These are phyloP conservation scores for Semotilus atromaculatus DNA, from an alignment of 2,797 vertebrate species.

Conservation along the genomic window DNA sequence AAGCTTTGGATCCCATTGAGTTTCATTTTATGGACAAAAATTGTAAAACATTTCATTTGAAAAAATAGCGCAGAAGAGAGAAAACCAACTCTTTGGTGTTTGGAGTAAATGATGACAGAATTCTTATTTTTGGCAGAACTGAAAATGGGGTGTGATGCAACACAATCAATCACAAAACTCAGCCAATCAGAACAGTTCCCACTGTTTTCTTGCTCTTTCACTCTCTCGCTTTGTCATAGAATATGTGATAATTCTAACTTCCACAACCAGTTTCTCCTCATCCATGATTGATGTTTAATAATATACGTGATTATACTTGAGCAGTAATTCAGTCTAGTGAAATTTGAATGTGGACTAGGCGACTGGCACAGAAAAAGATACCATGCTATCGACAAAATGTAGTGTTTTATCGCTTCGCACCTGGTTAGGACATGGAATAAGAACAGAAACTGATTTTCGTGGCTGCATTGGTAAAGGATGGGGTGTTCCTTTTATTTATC, in stretches of 20 bases:
- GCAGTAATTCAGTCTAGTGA: neutral
- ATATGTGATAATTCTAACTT: neutral
- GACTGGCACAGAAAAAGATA: neutral
- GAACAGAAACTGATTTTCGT: neutral
- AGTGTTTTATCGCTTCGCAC: neutral
- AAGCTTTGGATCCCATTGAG: neutral
- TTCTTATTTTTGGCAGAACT: neutral
- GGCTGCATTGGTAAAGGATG: slow-evolving; percentile 23
- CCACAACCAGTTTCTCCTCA: neutral
- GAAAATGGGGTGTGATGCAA: neutral
- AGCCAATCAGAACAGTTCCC: neutral
- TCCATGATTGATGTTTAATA: slow-evolving; percentile 6
- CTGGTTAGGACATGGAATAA: neutral
- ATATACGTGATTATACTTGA: neutral
- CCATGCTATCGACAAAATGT: neutral
- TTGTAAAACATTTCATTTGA: neutral
- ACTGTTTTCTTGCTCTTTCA: neutral
- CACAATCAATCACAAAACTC: neutral
- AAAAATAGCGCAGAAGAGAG: neutral
- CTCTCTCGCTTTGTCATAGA: neutral
- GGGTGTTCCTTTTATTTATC: neutral
- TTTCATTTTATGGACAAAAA: neutral
- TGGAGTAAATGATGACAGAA: neutral
- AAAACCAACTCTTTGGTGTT: no score
- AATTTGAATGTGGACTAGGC: neutral